phyloP scores from a whole-genome alignment of 2,797 vertebrate genomes.

The Phoebastria nigripes region DNA sequence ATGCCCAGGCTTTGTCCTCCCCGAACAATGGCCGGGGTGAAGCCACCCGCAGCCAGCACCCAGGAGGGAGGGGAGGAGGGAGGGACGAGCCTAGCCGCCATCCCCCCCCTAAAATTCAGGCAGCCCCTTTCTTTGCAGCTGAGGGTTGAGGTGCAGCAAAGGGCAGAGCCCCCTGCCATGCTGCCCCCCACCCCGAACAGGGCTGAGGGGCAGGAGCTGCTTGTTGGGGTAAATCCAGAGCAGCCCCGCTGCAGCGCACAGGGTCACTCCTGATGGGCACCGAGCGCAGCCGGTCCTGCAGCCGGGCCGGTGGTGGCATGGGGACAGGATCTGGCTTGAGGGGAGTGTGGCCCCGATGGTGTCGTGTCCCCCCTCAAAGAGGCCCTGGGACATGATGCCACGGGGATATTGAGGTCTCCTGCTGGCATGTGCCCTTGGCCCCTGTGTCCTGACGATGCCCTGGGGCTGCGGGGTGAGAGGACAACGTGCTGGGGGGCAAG shows the following conservation, averaged over 20 bases:
- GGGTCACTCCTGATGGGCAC: too few relatives aligned
- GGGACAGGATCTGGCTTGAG: background rate
- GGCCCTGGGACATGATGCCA: background rate
- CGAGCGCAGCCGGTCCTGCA: accelerated
- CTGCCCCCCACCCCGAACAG: background rate
- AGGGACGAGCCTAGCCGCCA: accelerated
- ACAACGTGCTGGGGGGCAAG: accelerated
- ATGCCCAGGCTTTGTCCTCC: background rate
- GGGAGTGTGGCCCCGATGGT: background rate
- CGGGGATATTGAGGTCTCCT: background rate
- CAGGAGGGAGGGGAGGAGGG: accelerated
- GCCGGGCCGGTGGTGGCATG: accelerated
- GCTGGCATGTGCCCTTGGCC: background rate
- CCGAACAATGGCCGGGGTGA: background rate
- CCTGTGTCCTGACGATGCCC: background rate
- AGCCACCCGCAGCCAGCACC: background rate
- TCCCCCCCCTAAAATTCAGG: background rate
- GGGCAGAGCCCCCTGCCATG: accelerated
- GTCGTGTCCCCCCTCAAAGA: accelerated
- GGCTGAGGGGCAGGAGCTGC: background rate
- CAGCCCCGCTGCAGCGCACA: accelerated
- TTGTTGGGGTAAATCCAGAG: background rate
- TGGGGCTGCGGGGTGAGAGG: background rate
- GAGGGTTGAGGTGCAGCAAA: background rate
- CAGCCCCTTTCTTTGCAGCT: background rate